Conservation (phyloP, 2,888 invertebrate genomes). For the Keiferia lycopersicella region DNA sequence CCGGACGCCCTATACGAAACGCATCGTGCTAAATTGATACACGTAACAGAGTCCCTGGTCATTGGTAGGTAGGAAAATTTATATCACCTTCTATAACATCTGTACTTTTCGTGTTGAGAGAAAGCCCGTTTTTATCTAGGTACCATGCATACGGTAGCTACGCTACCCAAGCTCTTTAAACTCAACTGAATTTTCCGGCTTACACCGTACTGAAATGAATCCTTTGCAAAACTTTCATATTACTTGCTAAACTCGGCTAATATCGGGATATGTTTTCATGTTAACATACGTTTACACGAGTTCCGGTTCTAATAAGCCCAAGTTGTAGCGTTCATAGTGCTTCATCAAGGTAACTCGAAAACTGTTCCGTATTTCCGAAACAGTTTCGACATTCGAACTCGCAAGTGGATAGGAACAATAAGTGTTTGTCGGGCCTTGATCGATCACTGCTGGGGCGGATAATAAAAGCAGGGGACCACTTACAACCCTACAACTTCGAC, state of each 20-base stretch:
- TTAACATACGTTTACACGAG: slow-evolving; percentile 22
- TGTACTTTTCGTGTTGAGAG: slow-evolving; percentile 16
- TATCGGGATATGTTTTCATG: slow-evolving; percentile 11
- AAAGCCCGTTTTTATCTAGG: too few relatives aligned
- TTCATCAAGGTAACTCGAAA: slow-evolving; percentile 50
- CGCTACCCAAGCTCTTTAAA: not conserved
- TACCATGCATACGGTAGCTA: too few relatives aligned
- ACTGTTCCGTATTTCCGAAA: slow-evolving; percentile 25
- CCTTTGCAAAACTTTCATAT: slow-evolving; percentile 1
- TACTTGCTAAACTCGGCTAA: slow-evolving; percentile 5
- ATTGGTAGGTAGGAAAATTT: too few relatives aligned
- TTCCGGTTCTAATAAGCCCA: slow-evolving; percentile 33
- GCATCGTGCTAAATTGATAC: too few relatives aligned
- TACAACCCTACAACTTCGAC: slow-evolving; percentile 38
- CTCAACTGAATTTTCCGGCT: not conserved
- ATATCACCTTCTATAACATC: too few relatives aligned
- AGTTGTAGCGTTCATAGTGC: slow-evolving; percentile 53
- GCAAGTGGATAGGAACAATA: slow-evolving; percentile 46
- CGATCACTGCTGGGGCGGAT: slow-evolving; percentile 46
- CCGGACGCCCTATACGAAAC: too few relatives aligned
- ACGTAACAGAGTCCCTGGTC: too few relatives aligned
- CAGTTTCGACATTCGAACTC: slow-evolving; percentile 32
- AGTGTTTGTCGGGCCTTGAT: slow-evolving; percentile 50
- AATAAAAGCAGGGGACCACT: slow-evolving; percentile 46
- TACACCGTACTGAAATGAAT: slow-evolving; percentile 16